These are phyloP conservation scores for Ateles fusciceps DNA, from an alignment of 2,797 vertebrate genomes.

Conservation along the genomic window DNA sequence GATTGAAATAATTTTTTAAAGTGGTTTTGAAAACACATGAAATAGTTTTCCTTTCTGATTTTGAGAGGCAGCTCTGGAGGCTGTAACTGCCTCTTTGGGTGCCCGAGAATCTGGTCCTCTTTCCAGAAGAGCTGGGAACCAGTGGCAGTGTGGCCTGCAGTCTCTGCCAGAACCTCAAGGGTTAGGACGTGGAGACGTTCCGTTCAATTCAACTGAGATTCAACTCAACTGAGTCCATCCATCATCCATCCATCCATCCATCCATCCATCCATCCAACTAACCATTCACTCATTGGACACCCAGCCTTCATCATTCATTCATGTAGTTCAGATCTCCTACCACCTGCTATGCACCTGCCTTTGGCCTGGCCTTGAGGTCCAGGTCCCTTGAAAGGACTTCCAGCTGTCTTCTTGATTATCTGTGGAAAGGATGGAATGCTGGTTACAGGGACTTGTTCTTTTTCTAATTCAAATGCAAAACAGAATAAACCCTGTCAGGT, in stretches of 20 bases:
- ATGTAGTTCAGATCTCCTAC: neutral
- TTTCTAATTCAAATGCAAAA: constrained; percentile 11
- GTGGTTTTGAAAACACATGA: constrained; percentile 37
- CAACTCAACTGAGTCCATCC: too few species aligned
- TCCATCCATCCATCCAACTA: neutral
- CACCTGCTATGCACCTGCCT: neutral
- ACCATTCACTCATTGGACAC: neutral
- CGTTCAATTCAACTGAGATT: neutral
- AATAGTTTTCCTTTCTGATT: constrained; percentile 29
- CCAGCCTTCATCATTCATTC: neutral
- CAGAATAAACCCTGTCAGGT: neutral
- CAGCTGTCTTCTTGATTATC: neutral
- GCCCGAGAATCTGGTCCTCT: neutral
- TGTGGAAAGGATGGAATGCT: neutral
- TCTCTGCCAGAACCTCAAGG: neutral
- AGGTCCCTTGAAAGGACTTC: neutral
- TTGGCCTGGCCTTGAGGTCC: neutral
- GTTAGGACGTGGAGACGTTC: neutral
- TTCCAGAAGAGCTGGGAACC: neutral
- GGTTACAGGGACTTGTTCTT: neutral
- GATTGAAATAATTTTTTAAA: neutral
- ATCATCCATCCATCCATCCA: neutral
- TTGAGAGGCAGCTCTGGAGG: neutral
- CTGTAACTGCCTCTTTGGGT: neutral
- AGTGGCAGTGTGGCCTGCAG: neutral